Conservation (phyloP, 2,113 vertebrate species). For the Aegotheles bennettii region DNA sequence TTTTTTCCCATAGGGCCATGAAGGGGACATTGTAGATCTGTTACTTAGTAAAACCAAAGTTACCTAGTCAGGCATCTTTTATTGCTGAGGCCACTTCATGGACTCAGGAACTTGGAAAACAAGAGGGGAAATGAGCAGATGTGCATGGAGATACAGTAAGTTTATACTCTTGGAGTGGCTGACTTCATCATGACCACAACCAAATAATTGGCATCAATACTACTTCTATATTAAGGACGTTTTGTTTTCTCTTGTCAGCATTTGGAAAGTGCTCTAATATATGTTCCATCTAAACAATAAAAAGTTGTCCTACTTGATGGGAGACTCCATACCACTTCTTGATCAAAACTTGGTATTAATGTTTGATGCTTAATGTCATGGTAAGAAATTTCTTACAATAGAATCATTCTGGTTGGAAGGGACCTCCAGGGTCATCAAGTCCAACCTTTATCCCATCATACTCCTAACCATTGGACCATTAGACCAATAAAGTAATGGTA, state of each 20-base stretch:
- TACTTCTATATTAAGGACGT: neutral
- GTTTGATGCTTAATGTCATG: neutral
- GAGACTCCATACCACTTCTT: neutral
- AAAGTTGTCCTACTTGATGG: neutral
- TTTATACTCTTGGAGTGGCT: neutral
- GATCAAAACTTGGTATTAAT: neutral
- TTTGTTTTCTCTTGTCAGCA: neutral
- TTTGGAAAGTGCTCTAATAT: neutral
- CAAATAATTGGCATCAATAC: neutral
- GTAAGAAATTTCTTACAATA: neutral
- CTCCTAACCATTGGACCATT: too few relatives aligned
- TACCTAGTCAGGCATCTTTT: neutral
- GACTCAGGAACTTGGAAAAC: neutral
- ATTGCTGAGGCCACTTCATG: neutral
- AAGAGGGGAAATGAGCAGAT: neutral
- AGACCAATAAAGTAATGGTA: neutral
- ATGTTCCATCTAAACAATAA: neutral
- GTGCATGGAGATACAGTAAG: neutral
- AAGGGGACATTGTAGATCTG: neutral
- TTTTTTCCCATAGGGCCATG: neutral
- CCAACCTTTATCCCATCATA: too few relatives aligned
- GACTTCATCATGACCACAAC: neutral
- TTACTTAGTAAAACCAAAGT: neutral
- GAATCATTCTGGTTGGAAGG: too few relatives aligned
- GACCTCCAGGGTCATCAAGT: too few relatives aligned